Conservation (phyloP, 2,797 vertebrate genomes). For the Petrocephalus schoutedeni region DNA sequence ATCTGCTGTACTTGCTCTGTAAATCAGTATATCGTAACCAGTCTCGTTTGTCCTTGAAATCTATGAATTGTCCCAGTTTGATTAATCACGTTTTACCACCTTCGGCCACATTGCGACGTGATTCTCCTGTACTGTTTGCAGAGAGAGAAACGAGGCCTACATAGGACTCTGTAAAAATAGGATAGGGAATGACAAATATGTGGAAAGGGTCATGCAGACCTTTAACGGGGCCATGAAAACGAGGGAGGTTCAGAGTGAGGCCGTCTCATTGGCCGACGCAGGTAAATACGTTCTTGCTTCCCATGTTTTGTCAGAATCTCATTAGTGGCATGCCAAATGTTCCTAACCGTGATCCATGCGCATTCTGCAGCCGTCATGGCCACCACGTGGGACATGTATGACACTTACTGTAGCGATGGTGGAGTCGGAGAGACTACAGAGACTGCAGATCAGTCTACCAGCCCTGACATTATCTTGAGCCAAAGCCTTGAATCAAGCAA, state of each 20-base stretch:
- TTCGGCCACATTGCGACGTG: neutral
- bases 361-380: slow-evolving; percentile 58
- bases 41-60: neutral
- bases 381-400: slow-evolving; percentile 72
- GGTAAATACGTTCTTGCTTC: slow-evolving; percentile 52
- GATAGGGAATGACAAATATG: slow-evolving; percentile 64
- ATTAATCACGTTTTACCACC: neutral
- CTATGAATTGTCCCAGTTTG: neutral
- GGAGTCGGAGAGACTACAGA: slow-evolving; percentile 25
- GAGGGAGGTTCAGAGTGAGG: slow-evolving; percentile 75
- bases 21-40: neutral
- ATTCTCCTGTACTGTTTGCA: slow-evolving; percentile 37
- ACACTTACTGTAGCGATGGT: slow-evolving; percentile 39
- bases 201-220: slow-evolving; percentile 74
- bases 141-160: slow-evolving; percentile 63
- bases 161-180: slow-evolving; percentile 62
- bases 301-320: neutral
- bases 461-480: slow-evolving; percentile 10
- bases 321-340: neutral
- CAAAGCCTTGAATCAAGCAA: slow-evolving; percentile 27
- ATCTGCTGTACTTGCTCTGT: neutral
- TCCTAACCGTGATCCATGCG: neutral
- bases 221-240: slow-evolving; percentile 66
- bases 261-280: slow-evolving; percentile 59
- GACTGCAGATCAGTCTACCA: neutral